Percentiles rank a stretch among this genome's conserved stretches.
These are phyloP conservation scores for Drosophila hamatofila DNA, from an alignment of 2,888 invertebrate genomes.

Conservation along the genomic window DNA sequence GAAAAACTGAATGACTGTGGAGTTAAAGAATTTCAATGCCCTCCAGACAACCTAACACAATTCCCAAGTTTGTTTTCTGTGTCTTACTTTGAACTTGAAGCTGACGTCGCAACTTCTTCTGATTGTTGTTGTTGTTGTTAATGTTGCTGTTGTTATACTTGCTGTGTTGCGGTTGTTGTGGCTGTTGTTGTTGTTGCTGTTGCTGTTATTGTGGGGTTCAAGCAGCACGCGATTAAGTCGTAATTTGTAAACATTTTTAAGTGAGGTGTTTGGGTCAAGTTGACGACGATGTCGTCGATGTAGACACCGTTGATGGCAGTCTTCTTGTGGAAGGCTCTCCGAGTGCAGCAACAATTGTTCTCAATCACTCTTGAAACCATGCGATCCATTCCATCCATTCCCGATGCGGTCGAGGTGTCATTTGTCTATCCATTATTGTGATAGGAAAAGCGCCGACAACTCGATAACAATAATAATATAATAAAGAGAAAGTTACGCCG, in stretches of 20 bases:
- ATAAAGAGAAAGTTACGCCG: constrained; percentile 33
- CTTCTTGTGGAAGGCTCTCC: constrained; percentile 20
- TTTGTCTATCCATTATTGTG: constrained; percentile 11
- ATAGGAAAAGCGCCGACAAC: constrained; percentile 18
- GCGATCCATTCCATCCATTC: constrained; percentile 29
- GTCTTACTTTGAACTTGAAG: constrained; percentile 71
- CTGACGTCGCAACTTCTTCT: constrained; percentile 61
- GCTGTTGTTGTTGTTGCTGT: constrained; percentile 21
- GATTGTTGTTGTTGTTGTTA: constrained; percentile 28
- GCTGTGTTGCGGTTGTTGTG: constrained; percentile 25
- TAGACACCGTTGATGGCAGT: constrained; percentile 22
- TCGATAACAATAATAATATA: constrained; percentile 18
- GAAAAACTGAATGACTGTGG: constrained; percentile 27
- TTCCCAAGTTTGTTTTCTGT: constrained; percentile 63
- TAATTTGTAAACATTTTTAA: constrained; percentile 76
- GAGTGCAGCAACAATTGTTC: constrained; percentile 40
- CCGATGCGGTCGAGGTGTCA: constrained; percentile 25
- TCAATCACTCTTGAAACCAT: constrained; percentile 31
- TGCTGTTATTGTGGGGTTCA: constrained; percentile 50
- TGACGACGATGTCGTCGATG: constrained; percentile 49
- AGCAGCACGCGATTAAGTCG: constrained; percentile 77
- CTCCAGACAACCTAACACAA: constrained; percentile 55
- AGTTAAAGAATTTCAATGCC: constrained; percentile 66
- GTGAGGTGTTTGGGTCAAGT: constrained; percentile 79
- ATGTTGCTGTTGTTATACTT: constrained; percentile 26